Base-by-base conservation (phyloP, 2,797 vertebrate genomes). In the Pampus argenteus region DNA sequence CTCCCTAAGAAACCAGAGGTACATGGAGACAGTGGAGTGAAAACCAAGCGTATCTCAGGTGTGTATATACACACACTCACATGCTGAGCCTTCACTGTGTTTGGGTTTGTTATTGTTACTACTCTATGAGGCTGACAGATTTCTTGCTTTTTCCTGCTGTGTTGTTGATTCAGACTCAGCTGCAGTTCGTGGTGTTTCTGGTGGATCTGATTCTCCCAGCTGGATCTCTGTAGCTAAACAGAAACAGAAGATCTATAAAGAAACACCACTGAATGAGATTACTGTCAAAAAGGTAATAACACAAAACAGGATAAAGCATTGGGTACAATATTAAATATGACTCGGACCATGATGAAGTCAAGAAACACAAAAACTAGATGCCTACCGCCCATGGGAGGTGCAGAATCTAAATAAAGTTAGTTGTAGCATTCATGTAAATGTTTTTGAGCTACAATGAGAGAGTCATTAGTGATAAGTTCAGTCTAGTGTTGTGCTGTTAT, bases 171-270 rank as follows among this genome's bases (percentile, higher is more conserved):
- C 86, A 94, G 94, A 93, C 1, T 57, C 81, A 10, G 44, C 85
- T 22, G 23, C 71, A 20, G 74, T 48, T 17, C 74, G 67, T 15
- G 68, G 69, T 18, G 61, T 56, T 59, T 68, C 72, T 18, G 82
- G 20, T 58, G 77, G 68, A 40, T 66, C 86, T 0, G 81, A 81
- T 8, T 76, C 92, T 82, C 96, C 96, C 60, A 86, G 91, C 66
- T 98, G 96, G 96, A 82, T 98, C 77, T 95, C 93, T 13, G 47
- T 95, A 90, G 94, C 95, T 76, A 96, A 95, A 85, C 94, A 96
- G 73, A 97, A 95, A 62, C 96, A 95, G 81, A 97, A 84, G 76
- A 83, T 93, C 83, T 96, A 95, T 78, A 94, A 92, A 61, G 93
- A 92, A 7, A 88, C 90, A 26, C 82, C 86, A 0, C 81, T 94